Evolutionary conservation across 2,113 vertebrate genomes (phyloP).

Genomic region (Gobio gobio): DNA sequence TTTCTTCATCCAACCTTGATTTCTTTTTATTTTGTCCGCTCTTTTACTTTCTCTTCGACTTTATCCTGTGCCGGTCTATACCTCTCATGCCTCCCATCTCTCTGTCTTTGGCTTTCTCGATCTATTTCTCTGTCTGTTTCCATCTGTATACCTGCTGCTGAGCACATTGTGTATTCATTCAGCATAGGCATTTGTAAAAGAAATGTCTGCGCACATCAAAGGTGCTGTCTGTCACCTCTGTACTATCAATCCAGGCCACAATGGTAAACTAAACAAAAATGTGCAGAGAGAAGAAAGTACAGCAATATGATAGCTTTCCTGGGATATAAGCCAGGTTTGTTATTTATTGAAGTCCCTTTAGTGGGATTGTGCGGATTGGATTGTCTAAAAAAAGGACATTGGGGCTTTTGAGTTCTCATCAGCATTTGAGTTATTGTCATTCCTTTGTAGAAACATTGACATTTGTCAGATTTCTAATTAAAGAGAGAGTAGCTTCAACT

Average conservation of each 20-base stretch:
- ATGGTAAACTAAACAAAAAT: conserved; percentile 19
- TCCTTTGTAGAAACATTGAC: conserved; percentile 20
- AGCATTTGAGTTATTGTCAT: not conserved
- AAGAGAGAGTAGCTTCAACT: not conserved
- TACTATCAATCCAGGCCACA: conserved; percentile 28
- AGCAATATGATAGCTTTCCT: conserved; percentile 17
- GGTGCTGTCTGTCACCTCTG: conserved; percentile 28
- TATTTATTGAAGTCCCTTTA: conserved; percentile 43
- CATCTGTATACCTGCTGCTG: conserved; percentile 27
- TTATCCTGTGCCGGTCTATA: not conserved
- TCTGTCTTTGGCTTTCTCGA: not conserved
- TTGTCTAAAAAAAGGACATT: not conserved
- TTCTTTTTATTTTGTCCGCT: conserved; percentile 28
- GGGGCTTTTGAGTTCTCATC: not conserved
- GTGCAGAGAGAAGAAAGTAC: conserved; percentile 27
- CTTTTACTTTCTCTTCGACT: conserved; percentile 22
- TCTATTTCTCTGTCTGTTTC: conserved; percentile 33
- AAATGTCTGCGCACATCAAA: conserved; percentile 52
- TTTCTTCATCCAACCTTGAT: conserved; percentile 67
- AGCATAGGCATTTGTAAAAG: conserved; percentile 48
- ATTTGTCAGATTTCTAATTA: conserved; percentile 22
- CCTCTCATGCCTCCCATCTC: not conserved
- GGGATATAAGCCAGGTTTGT: conserved; percentile 39
- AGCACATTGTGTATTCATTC: conserved; percentile 50
- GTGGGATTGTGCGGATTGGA: conserved; percentile 19